Conservation (phyloP, 1,140 invertebrate genomes). For the Drosophila mauritiana region DNA sequence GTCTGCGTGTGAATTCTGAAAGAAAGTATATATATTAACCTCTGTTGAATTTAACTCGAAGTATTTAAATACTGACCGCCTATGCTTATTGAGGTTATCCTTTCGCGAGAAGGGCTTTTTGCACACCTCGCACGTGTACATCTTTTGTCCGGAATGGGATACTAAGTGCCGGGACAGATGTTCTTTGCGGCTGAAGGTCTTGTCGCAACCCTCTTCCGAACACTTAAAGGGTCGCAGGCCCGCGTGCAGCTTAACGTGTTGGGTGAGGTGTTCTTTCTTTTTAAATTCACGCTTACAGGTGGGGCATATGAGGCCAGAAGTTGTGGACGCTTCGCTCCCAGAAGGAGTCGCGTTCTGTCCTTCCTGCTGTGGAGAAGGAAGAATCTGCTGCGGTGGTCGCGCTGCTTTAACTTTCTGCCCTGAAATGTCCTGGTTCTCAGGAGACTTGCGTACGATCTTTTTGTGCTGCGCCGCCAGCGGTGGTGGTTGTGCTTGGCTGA, state of each 20-base stretch:
- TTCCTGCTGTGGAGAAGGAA: constrained; percentile 20
- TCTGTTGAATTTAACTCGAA: background rate
- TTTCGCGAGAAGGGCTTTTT: constrained; percentile 91
- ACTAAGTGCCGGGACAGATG: constrained; percentile 89
- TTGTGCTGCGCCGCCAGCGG: constrained; percentile 33
- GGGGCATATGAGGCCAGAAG: constrained; percentile 54
- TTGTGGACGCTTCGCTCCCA: constrained; percentile 14
- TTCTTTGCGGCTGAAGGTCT: constrained; percentile 90
- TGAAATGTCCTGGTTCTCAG: background rate
- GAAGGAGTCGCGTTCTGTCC: constrained; percentile 8
- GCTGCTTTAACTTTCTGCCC: constrained; percentile 10
- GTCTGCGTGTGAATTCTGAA: constrained; percentile 66
- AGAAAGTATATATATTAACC: background rate
- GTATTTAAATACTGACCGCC: constrained; percentile 72
- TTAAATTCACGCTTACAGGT: constrained; percentile 90
- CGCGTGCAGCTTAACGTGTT: constrained; percentile 90
- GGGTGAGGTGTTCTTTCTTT: constrained; percentile 89
- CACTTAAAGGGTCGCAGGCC: constrained; percentile 88
- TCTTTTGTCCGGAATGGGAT: constrained; percentile 90
- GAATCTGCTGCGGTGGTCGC: constrained; percentile 20
- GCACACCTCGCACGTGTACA: constrained; percentile 91
- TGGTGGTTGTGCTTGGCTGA: constrained; percentile 26
- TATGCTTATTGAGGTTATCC: constrained; percentile 91
- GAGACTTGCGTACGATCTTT: constrained; percentile 22
- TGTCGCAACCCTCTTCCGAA: constrained; percentile 87